A percentile compares a stretch with the other conserved stretches of the same genome.
Conservation (phyloP, 2,888 invertebrate genomes). For the Amphimallon solstitiale region DNA sequence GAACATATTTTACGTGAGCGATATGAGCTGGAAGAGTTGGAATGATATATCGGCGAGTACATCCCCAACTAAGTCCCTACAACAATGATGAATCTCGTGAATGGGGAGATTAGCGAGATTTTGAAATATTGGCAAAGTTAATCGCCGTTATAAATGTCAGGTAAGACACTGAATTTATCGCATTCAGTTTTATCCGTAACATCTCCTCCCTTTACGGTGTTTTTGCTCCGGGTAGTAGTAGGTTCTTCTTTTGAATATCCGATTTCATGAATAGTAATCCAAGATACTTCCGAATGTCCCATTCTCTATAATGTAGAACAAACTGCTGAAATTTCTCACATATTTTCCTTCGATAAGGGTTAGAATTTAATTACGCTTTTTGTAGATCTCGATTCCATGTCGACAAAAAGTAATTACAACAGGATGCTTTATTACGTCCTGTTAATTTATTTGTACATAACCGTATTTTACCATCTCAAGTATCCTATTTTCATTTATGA, state of each 20-base stretch:
- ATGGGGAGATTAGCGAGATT: conserved; percentile 45
- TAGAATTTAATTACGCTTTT: conserved; percentile 23
- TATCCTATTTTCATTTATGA: not conserved
- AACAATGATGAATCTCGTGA: conserved; percentile 50
- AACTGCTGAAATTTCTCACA: conserved; percentile 3
- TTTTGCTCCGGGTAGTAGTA: conserved; percentile 4
- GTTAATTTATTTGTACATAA: conserved; percentile 10
- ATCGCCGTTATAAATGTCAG: conserved; percentile 46
- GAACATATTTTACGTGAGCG: conserved; percentile 49
- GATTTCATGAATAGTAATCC: not conserved
- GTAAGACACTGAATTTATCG: conserved; percentile 40
- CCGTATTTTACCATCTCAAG: not conserved
- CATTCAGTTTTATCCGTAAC: conserved; percentile 26
- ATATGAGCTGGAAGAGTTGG: conserved; percentile 46
- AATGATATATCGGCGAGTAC: conserved; percentile 47
- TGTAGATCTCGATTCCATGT: not conserved
- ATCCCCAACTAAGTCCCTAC: conserved; percentile 16
- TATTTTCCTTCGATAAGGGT: conserved; percentile 27
- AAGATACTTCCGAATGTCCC: conserved; percentile 14
- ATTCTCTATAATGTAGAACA: conserved; percentile 12
- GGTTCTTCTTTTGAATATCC: conserved; percentile 14
- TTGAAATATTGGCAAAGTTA: conserved; percentile 45
- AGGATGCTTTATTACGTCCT: not conserved
- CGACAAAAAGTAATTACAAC: conserved; percentile 22
- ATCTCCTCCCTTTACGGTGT: not conserved